Evolutionary conservation across 2,797 vertebrate genomes (phyloP).

Genomic region (Pagetopsis macropterus): DNA sequence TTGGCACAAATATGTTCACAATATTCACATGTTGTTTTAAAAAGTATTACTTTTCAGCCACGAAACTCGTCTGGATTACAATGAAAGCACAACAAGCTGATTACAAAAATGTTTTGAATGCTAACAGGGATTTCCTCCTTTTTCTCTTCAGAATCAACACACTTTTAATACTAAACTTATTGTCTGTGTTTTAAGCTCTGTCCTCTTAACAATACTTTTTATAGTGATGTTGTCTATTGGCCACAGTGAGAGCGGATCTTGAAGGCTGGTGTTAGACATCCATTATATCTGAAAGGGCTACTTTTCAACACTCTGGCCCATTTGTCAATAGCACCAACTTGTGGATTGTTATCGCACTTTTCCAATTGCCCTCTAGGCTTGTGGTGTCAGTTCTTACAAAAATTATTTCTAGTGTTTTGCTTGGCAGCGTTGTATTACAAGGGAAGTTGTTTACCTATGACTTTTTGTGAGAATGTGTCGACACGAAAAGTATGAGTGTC

Average conservation of each 20-base stretch:
- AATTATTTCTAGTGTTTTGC: constrained; percentile 68
- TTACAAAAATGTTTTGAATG: constrained; percentile 1
- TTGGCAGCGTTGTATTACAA: constrained; percentile 71
- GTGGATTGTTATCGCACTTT: constrained; percentile 71
- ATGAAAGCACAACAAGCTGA: background rate
- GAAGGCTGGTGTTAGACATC: constrained; percentile 51
- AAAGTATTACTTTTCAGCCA: constrained; percentile 43
- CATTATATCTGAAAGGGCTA: constrained; percentile 69
- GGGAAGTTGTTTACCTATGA: constrained; percentile 79
- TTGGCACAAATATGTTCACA: constrained; percentile 21
- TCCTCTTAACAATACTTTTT: constrained; percentile 39
- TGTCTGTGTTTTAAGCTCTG: constrained; percentile 12
- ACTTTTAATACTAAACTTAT: constrained; percentile 32
- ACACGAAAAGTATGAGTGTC: constrained; percentile 77
- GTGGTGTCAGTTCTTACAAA: constrained; percentile 62
- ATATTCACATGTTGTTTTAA: constrained; percentile 67
- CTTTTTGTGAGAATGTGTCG: constrained; percentile 77
- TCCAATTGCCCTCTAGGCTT: constrained; percentile 69
- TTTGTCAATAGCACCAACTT: constrained; percentile 72
- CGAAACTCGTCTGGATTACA: constrained; percentile 46
- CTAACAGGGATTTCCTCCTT: background rate
- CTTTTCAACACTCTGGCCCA: constrained; percentile 66
- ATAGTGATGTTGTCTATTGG: constrained; percentile 57
- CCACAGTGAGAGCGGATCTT: constrained; percentile 42
- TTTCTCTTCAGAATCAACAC: constrained; percentile 15